Evolutionary conservation across 2,888 invertebrate genomes (phyloP), one percentile per base, ranked within the genome.

Genomic region (Arge pagana): DNA sequence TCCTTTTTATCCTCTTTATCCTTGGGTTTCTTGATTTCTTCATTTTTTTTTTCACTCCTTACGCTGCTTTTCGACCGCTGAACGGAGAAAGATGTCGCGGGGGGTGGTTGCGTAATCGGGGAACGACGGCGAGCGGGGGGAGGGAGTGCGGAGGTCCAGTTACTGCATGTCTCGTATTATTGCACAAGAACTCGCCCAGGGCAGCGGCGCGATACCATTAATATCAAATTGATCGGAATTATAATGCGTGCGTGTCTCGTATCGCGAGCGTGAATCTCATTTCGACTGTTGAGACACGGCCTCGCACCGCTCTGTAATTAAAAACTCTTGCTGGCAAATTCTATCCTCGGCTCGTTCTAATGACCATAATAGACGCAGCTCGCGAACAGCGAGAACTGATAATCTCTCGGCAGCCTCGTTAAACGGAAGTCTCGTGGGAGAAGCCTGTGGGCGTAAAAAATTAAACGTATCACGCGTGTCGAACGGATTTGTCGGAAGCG

Each of bases 231-330:
- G 45, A 45, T 45, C 45, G 24, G 45, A 45, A 45, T 45, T 24
- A 45, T 33, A 45, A 45, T 24, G 31, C 23, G 23, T 40, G 24
- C 16, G 28, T 23, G 43, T 43, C 15, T 43, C 26, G 33, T 53
- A 48, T 53, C 49, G 42, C 15, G 31, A 28, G 23, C n/a, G 36
- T 35, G 21, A 30, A 52, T 52, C 52, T 37, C 10, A 13, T 45
- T 48, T 52, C 45, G 37, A 10, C 10, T 33, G 23, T n/a, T 18
- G 15, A 23, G 4, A 13, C 16, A 15, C 15, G n/a, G 39, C 11
- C 21, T 40, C 50, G 41, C 30, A 23, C 57, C 57, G 57, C 52
- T 49, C 55, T 59, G 56, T 56, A 57, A 57, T 59, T 59, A 59
- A 57, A 59, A 55, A 13, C 5, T 10, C 15, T 3, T 33, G 8